These are phyloP conservation scores for Condylura cristata DNA, from an alignment of 2,113 vertebrate genomes.

Conservation along the genomic window DNA sequence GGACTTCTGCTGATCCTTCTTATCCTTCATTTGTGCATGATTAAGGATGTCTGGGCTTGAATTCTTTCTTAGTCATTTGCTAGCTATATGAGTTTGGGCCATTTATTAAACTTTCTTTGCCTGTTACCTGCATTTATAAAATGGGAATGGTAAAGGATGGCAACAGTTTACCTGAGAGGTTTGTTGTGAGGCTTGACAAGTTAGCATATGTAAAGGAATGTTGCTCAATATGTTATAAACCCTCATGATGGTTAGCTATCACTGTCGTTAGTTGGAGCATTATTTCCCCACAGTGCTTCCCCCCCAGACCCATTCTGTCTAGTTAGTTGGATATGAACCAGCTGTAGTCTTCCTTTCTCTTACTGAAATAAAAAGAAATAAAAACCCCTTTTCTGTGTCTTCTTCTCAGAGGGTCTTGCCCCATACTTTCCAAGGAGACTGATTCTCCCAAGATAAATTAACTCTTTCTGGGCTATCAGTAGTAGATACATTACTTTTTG, in stretches of 20 bases:
- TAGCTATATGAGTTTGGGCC: neutral
- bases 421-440: neutral
- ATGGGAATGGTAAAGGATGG: neutral
- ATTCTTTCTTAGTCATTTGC: neutral
- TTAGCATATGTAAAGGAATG: neutral
- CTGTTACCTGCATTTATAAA: constrained; percentile 15
- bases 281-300: neutral
- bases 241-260: neutral
- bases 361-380: neutral
- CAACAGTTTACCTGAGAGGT: neutral
- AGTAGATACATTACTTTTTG: constrained; percentile 19
- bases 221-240: neutral
- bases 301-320: neutral
- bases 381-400: neutral
- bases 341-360: neutral
- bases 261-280: neutral
- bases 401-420: neutral
- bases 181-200: neutral
- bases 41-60: neutral
- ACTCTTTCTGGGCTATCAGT: neutral
- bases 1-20: neutral
- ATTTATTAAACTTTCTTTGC: neutral
- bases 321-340: neutral
- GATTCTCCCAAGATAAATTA: neutral
- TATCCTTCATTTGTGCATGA: neutral